A percentile compares a stretch with the other conserved stretches of the same genome.
Evolutionary conservation across 2,113 vertebrate genomes (phyloP).

Genomic region (Pundamilia nyererei): DNA sequence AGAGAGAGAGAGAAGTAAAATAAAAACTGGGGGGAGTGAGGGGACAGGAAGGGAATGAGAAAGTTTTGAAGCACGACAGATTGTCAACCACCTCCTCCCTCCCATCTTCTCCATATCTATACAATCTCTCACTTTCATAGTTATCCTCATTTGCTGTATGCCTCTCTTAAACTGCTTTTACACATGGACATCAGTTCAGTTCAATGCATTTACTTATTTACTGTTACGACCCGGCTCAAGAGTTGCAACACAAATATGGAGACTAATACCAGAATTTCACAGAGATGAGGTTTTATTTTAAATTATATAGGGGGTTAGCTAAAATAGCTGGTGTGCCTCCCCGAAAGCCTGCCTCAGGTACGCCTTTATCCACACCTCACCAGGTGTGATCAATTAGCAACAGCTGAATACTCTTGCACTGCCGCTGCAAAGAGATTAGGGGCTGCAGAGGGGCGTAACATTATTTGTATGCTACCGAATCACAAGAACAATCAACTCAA

Average conservation of each 20-base stretch:
- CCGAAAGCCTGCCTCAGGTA: neutral
- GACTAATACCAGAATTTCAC: neutral
- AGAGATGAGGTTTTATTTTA: neutral
- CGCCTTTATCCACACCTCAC: neutral
- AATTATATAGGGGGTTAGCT: neutral
- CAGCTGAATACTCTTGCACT: neutral
- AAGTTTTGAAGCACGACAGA: neutral
- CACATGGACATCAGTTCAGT: neutral
- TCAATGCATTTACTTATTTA: neutral
- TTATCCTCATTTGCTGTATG: neutral
- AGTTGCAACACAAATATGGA: neutral
- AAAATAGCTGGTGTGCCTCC: neutral
- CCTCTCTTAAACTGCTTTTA: neutral
- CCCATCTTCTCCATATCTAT: neutral
- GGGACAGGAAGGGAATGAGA: neutral
- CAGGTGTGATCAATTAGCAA: neutral
- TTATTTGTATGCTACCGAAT: neutral
- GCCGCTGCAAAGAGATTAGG: neutral
- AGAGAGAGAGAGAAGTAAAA: neutral
- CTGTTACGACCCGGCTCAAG: rapidly evolving
- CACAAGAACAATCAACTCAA: neutral
- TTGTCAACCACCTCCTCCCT: neutral
- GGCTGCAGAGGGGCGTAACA: neutral
- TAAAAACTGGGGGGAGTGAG: neutral
- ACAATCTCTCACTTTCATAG: neutral